phyloP scores from a whole-genome alignment of 2,113 vertebrate genomes.

The Manacus vitellinus region DNA sequence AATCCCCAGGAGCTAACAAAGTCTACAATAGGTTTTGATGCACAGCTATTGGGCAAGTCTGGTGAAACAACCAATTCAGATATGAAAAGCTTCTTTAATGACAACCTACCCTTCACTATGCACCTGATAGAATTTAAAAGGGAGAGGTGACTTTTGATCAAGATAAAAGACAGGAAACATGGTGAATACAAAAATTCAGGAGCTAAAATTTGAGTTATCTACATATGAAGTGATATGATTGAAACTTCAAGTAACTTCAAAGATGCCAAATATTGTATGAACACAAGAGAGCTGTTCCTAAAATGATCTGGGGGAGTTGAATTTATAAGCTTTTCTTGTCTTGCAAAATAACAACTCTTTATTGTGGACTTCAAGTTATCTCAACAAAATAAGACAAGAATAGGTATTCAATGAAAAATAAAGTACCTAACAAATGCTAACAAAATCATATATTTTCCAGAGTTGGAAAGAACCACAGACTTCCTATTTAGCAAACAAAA shows the following conservation, averaged over 20 bases:
- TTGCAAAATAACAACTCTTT: background rate
- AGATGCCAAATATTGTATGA: background rate
- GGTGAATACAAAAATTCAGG: background rate
- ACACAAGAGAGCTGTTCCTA: background rate
- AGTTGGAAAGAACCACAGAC: background rate
- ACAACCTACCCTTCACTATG: background rate
- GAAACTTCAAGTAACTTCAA: background rate
- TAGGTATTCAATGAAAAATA: background rate
- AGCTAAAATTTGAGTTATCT: background rate
- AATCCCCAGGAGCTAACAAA: background rate
- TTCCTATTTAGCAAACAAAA: background rate
- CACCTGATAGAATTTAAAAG: background rate
- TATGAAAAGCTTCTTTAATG: background rate
- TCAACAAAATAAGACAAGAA: background rate
- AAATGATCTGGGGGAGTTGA: background rate
- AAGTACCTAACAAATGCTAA: background rate
- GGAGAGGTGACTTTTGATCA: background rate
- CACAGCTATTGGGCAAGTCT: background rate
- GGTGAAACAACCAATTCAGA: background rate
- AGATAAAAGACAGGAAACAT: background rate
- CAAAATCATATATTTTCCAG: background rate
- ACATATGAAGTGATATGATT: background rate
- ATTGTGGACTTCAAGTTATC: background rate
- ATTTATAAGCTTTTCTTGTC: background rate
- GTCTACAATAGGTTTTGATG: background rate